Conservation (phyloP, 2,797 vertebrate genomes). For the Aeoliscus strigatus region DNA sequence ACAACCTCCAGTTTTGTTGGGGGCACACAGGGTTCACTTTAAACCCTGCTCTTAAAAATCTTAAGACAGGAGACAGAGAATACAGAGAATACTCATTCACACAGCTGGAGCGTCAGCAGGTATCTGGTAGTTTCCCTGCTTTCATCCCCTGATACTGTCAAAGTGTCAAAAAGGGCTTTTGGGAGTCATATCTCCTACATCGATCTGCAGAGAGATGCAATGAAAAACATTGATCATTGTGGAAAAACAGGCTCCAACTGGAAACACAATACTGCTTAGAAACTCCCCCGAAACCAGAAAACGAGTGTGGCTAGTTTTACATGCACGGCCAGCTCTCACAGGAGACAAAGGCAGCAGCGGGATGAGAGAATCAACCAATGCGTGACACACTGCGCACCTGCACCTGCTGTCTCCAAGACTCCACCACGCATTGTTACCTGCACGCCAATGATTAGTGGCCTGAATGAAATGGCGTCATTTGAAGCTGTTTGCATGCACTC, state of each 20-base stretch:
- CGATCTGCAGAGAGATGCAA: constrained; percentile 33
- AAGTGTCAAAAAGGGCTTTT: neutral
- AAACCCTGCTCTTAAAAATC: constrained; percentile 41
- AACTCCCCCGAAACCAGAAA: constrained; percentile 76
- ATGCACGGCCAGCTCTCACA: constrained; percentile 5
- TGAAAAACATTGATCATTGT: constrained; percentile 42
- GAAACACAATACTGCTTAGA: constrained; percentile 61
- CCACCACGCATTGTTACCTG: too few species aligned
- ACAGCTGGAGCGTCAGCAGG: constrained; percentile 25
- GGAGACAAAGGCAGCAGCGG: constrained; percentile 17
- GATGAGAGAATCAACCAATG: too few species aligned
- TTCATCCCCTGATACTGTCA: constrained; percentile 20
- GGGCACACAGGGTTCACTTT: neutral
- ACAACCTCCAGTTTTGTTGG: constrained; percentile 4
- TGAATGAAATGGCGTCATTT: too few species aligned
- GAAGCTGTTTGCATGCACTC: too few species aligned
- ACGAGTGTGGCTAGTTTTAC: constrained; percentile 71
- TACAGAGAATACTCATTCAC: constrained; percentile 19
- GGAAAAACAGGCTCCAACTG: constrained; percentile 70
- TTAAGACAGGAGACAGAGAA: constrained; percentile 40
- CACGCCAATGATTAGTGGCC: too few species aligned
- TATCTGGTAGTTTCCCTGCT: constrained; percentile 36
- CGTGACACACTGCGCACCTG: too few species aligned
- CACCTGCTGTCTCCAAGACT: too few species aligned
- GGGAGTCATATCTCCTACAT: constrained; percentile 21